Evolutionary conservation across 2,888 invertebrate species (phyloP).

Genomic region (Mimas tiliae): DNA sequence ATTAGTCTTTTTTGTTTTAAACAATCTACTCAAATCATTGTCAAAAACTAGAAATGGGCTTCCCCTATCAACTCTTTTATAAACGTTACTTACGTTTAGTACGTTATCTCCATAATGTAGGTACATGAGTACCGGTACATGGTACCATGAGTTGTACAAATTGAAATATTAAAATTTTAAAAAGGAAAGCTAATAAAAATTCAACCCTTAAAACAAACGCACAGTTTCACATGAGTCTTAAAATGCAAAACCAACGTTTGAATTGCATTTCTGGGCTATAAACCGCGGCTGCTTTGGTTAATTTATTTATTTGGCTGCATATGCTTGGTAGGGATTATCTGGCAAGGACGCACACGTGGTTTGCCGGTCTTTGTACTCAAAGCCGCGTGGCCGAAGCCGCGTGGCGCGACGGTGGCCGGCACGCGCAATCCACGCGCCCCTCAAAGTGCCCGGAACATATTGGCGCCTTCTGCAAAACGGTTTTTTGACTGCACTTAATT

Average conservation of each 20-base stretch:
- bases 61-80: too few relatives aligned
- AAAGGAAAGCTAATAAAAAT: neutral
- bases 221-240: slow-evolving; percentile 64
- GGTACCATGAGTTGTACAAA: too few relatives aligned
- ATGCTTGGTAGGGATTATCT: slow-evolving; percentile 72
- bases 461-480: slow-evolving; percentile 69
- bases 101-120: too few relatives aligned
- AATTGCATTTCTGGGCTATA: slow-evolving; percentile 46
- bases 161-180: neutral
- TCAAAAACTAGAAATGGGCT: too few relatives aligned
- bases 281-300: slow-evolving; percentile 65
- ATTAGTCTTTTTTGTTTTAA: too few relatives aligned
- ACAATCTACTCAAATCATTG: too few relatives aligned
- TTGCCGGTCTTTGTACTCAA: slow-evolving; percentile 35
- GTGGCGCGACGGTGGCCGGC: slow-evolving; percentile 42
- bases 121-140: too few relatives aligned
- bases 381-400: slow-evolving; percentile 47
- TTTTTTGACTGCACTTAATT: slow-evolving; percentile 79
- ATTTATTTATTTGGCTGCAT: slow-evolving; percentile 81
- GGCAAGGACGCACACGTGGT: slow-evolving; percentile 49
- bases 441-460: slow-evolving; percentile 73
- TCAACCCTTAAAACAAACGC: slow-evolving; percentile 3
- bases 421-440: slow-evolving; percentile 54
- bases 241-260: slow-evolving; percentile 50
- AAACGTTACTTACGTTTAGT: too few relatives aligned